phyloP scores from a whole-genome alignment of 1,140 invertebrate species.

The Ridgeia piscesae region DNA sequence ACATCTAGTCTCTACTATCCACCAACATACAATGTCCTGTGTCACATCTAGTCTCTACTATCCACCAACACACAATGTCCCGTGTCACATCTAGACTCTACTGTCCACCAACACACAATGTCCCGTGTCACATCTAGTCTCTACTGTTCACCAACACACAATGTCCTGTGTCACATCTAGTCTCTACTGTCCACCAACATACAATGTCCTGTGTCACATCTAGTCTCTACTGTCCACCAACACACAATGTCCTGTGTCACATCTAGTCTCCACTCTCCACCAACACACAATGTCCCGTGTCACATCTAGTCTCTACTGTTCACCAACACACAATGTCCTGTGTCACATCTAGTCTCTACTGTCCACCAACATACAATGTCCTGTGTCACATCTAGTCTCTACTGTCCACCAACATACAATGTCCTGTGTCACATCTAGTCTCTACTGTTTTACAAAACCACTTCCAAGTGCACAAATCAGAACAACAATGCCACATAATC shows the following conservation, averaged over 20 bases:
- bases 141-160: slow-evolving; percentile 70
- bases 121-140: not conserved
- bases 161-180: not conserved
- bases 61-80: slow-evolving; percentile 36
- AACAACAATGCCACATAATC: not conserved
- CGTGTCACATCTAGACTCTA: not conserved
- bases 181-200: no score
- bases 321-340: no score
- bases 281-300: slow-evolving; percentile 33
- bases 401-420: no score
- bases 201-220: not conserved
- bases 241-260: slow-evolving; percentile 18
- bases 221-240: no score
- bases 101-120: slow-evolving; percentile 37
- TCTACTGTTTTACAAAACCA: not conserved
- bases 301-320: not conserved
- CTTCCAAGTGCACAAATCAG: not conserved
- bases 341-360: no score
- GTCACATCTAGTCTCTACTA: not conserved
- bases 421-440: no score
- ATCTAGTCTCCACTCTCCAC: no score
- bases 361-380: no score
- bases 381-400: no score
- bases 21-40: slow-evolving; percentile 33
- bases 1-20: no score